Conservation (phyloP, 2,113 vertebrate species). For the Sebastes fasciatus region DNA sequence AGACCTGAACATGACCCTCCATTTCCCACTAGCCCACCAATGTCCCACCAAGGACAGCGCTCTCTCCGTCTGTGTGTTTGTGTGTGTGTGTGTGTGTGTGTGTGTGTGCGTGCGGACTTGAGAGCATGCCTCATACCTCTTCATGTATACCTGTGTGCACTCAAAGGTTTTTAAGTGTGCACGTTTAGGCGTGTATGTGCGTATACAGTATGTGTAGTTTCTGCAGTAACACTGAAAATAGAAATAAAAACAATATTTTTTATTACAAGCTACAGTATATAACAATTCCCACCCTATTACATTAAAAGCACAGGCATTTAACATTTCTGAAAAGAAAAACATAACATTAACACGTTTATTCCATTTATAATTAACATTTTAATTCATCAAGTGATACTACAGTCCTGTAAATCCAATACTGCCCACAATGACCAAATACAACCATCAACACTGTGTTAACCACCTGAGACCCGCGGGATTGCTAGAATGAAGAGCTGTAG, state of each 20-base stretch:
- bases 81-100: slow-evolving; percentile 14
- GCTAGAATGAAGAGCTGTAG: too few relatives aligned
- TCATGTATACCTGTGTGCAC: background rate
- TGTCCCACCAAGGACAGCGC: slow-evolving; percentile 59
- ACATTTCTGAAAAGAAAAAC: background rate
- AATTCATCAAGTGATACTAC: background rate
- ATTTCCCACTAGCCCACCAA: slow-evolving; percentile 70
- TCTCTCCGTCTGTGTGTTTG: slow-evolving; percentile 9
- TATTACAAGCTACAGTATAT: background rate
- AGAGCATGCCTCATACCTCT: background rate
- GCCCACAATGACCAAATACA: background rate
- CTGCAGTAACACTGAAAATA: background rate
- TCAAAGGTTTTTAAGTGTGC: background rate
- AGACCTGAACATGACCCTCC: slow-evolving; percentile 69
- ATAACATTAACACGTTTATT: background rate
- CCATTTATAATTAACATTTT: background rate
- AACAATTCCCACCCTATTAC: background rate
- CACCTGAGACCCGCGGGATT: too few relatives aligned
- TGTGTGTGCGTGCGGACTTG: background rate
- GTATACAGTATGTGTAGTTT: background rate
- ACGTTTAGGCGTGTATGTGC: background rate
- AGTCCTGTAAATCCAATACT: background rate
- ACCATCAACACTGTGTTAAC: background rate
- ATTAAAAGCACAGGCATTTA: background rate
- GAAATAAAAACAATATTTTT: background rate